These are phyloP conservation scores for Tetramorium bicarinatum DNA, from an alignment of 2,888 invertebrate species.

Conservation along the genomic window DNA sequence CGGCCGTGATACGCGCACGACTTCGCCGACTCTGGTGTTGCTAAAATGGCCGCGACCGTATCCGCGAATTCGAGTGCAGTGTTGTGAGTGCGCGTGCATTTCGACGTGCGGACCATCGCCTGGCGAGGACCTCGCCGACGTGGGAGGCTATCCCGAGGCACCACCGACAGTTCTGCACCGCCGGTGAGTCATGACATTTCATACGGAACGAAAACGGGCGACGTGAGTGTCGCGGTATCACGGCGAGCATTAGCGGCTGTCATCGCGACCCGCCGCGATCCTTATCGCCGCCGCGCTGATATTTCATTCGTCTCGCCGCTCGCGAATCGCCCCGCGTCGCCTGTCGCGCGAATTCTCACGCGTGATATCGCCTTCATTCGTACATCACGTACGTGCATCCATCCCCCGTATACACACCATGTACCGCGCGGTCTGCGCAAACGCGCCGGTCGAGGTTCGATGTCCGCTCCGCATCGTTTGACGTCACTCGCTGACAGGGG, in stretches of 20 bases:
- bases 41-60: conserved; percentile 75
- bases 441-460: conserved; percentile 72
- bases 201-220: conserved; percentile 59
- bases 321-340: neutral
- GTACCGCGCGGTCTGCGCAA: conserved; percentile 64
- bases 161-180: conserved; percentile 77
- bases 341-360: neutral
- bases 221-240: conserved; percentile 47
- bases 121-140: conserved; percentile 51
- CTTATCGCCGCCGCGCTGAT: neutral
- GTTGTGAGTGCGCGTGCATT: conserved; percentile 70
- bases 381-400: conserved; percentile 59
- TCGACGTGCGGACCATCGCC: conserved; percentile 63
- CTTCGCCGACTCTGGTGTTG: conserved; percentile 59
- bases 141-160: conserved; percentile 65
- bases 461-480: conserved; percentile 68
- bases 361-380: conserved; percentile 19
- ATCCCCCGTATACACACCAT: conserved; percentile 54
- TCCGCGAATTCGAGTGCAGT: conserved; percentile 72
- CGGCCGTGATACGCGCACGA: conserved; percentile 61
- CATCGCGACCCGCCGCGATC: conserved; percentile 41
- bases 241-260: conserved; percentile 58
- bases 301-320: no score
- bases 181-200: conserved; percentile 79
- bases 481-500: conserved; percentile 71